Conservation (phyloP, 2,797 vertebrate species). For the Chanos chanos region DNA sequence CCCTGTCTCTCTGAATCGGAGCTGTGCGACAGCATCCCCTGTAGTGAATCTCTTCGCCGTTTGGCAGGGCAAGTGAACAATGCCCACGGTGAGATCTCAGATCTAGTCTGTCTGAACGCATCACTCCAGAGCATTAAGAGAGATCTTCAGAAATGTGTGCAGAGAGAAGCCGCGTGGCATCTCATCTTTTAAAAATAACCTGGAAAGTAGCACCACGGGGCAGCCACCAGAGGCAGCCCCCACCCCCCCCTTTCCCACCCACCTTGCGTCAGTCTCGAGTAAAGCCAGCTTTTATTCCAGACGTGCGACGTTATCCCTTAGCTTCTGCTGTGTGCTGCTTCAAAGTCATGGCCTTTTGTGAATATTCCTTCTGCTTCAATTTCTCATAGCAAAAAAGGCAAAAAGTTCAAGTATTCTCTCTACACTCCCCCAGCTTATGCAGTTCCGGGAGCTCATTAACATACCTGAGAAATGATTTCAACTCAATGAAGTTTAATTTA, state of each 20-base stretch:
- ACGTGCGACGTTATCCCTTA: slow-evolving; percentile 8
- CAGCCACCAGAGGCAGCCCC: slow-evolving; percentile 14
- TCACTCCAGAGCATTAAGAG: slow-evolving; percentile 17
- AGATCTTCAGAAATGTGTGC: slow-evolving; percentile 23
- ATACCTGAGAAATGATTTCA: slow-evolving; percentile 10
- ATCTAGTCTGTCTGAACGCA: slow-evolving; percentile 14
- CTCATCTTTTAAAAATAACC: slow-evolving; percentile 23
- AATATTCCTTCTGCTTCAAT: slow-evolving; percentile 19
- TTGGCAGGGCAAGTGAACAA: too few species aligned
- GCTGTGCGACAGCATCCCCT: not conserved
- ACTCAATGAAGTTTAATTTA: too few species aligned
- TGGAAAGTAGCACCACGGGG: slow-evolving; percentile 14
- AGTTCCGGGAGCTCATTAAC: not conserved
- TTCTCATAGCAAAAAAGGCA: not conserved
- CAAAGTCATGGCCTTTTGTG: slow-evolving; percentile 15
- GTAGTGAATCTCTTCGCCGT: not conserved
- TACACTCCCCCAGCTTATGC: slow-evolving; percentile 1
- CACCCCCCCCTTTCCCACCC: too few species aligned
- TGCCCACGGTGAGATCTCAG: not conserved
- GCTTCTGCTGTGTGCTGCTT: not conserved
- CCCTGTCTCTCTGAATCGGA: not conserved
- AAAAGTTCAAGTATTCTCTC: not conserved
- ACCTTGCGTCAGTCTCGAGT: slow-evolving; percentile 4
- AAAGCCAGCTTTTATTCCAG: slow-evolving; percentile 12
- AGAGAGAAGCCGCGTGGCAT: slow-evolving; percentile 15